Conservation (phyloP, 1,140 invertebrate species). For the Achatina immaculata region DNA sequence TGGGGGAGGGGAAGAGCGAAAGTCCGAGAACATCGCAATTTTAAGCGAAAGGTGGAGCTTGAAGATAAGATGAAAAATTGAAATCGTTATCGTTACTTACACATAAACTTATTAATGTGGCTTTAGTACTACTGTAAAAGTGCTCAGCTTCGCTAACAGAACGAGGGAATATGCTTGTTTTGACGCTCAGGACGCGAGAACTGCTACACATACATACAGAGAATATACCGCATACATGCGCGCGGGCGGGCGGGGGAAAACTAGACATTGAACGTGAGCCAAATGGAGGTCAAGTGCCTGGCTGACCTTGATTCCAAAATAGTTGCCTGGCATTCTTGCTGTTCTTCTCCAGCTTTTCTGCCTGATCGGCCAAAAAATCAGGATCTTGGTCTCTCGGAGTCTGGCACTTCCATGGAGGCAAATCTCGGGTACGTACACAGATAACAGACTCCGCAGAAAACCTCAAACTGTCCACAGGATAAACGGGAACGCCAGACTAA, state of each 20-base stretch:
- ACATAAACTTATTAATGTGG: too few species aligned
- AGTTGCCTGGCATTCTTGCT: too few species aligned
- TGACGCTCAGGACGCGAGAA: not conserved
- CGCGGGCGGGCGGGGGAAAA: too few species aligned
- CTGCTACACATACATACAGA: not conserved
- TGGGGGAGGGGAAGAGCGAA: not conserved
- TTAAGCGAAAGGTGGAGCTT: not conserved
- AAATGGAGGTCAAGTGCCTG: too few species aligned
- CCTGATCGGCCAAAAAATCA: too few species aligned
- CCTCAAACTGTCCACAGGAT: not conserved
- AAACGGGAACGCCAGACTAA: too few species aligned
- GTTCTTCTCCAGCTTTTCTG: too few species aligned
- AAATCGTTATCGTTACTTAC: not conserved
- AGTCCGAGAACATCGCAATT: not conserved
- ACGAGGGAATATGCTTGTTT: not conserved
- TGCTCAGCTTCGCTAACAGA: too few species aligned
- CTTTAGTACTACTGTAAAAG: too few species aligned
- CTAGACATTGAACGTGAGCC: too few species aligned
- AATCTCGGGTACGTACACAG: not conserved
- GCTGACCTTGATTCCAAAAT: too few species aligned
- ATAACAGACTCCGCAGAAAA: not conserved
- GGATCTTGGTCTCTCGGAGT: too few species aligned
- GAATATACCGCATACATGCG: not conserved
- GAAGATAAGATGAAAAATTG: not conserved
- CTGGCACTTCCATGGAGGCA: not conserved